These are phyloP conservation scores for Pempheris klunzingeri DNA, from an alignment of 2,797 vertebrate genomes.

Conservation along the genomic window DNA sequence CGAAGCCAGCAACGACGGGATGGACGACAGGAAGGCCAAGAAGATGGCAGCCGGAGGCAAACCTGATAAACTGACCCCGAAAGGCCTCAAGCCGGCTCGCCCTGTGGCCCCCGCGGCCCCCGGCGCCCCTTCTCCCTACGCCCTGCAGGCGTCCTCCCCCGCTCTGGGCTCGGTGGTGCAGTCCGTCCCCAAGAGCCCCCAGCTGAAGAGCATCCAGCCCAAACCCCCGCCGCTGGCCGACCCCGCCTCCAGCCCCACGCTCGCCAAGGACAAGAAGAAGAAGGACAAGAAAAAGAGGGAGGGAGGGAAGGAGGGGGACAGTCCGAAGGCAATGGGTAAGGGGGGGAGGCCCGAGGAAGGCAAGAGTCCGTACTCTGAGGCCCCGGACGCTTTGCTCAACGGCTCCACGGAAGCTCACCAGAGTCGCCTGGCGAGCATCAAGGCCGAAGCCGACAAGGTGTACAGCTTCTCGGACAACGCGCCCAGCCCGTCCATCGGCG, in stretches of 20 bases:
- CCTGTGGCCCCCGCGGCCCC: slow-evolving; percentile 85
- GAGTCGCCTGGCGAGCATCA: slow-evolving; percentile 95
- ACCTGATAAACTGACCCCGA: slow-evolving; percentile 87
- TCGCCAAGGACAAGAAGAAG: slow-evolving; percentile 97
- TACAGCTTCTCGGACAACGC: slow-evolving; percentile 97
- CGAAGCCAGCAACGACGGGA: slow-evolving; percentile 93
- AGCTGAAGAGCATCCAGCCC: slow-evolving; percentile 92
- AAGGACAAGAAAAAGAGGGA: slow-evolving; percentile 97
- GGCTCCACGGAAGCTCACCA: slow-evolving; percentile 93
- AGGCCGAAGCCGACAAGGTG: slow-evolving; percentile 96
- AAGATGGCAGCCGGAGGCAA: slow-evolving; percentile 47
- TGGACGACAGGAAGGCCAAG: slow-evolving; percentile 90
- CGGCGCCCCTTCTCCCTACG: slow-evolving; percentile 85
- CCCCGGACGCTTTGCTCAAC: slow-evolving; percentile 88
- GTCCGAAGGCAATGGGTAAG: slow-evolving; percentile 89
- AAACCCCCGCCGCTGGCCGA: slow-evolving; percentile 91
- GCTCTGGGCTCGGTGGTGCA: slow-evolving; percentile 91
- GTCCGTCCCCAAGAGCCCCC: slow-evolving; percentile 92
- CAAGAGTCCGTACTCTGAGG: slow-evolving; percentile 92
- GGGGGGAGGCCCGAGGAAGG: slow-evolving; percentile 89
- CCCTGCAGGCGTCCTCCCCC: slow-evolving; percentile 85
- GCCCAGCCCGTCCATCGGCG: slow-evolving; percentile 93
- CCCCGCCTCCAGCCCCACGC: slow-evolving; percentile 87
- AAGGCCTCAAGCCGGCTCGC: slow-evolving; percentile 89
- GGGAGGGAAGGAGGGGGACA: slow-evolving; percentile 89